Conservation (phyloP, 2,797 vertebrate genomes). For the Semotilus atromaculatus region DNA sequence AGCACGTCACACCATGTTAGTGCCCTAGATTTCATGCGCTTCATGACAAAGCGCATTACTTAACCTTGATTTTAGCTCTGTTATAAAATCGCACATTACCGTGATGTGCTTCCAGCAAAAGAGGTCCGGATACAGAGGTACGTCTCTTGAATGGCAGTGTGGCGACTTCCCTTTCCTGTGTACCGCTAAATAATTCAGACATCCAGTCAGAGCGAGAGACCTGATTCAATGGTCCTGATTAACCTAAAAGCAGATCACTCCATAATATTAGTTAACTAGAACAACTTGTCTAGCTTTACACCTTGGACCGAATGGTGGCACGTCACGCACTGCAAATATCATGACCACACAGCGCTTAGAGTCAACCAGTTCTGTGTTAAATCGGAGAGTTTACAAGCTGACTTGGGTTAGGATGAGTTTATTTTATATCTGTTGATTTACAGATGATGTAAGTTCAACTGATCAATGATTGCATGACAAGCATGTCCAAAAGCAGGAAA, state of each 20-base stretch:
- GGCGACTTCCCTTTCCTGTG: constrained; percentile 43
- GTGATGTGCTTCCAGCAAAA: not conserved
- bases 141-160: constrained; percentile 32
- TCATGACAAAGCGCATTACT: constrained; percentile 63
- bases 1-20: constrained; percentile 68
- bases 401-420: not conserved
- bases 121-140: not conserved
- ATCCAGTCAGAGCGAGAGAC: constrained; percentile 15
- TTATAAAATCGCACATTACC: constrained; percentile 42
- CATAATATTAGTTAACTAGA: constrained; percentile 64
- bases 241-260: constrained; percentile 38
- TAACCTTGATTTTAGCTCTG: constrained; percentile 34
- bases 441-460: constrained; percentile 16
- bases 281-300: constrained; percentile 56
- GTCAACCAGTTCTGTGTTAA: not conserved
- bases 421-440: not conserved
- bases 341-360: not conserved
- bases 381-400: not conserved
- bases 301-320: not conserved
- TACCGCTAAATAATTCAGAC: constrained; percentile 41
- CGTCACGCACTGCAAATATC: not conserved
- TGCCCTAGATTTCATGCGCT: constrained; percentile 50
- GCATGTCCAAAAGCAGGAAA: constrained; percentile 62
- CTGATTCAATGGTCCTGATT: constrained; percentile 32
- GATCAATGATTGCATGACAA: constrained; percentile 42